Base-by-base conservation (phyloP, 2,797 vertebrate genomes). In the Erithacus rubecula region DNA sequence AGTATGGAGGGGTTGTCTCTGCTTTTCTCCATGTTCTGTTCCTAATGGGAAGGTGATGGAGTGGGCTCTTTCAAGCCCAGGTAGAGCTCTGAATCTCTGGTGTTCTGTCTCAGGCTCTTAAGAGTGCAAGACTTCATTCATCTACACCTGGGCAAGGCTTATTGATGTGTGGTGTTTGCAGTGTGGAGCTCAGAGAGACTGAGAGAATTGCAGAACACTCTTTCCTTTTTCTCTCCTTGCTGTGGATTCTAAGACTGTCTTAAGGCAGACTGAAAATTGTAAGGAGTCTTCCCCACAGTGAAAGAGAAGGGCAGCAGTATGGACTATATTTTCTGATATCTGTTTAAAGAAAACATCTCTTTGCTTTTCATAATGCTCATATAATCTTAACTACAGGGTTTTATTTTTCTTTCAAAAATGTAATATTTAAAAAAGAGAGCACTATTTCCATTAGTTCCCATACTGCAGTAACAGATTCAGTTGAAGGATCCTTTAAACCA, bases 1-100 rank as follows among this genome's bases (percentile, higher is more conserved):
- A 44, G 15, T 39, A 1, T 3, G 11, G 0, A 2, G 12, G 11
- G 2, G 2, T 58, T 85, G 26, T 55, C 16, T 64, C 19, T 85
- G 41, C 21, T 72, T 69, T 51, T n/a, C 32, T 41, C 34, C 15
- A 6, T 37, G 34, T 56, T 91, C 55, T 58, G 10, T 27, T 72
- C n/a, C 59, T 62, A 44, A 49, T 30, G 30, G 34, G 32, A 78
- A 44, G 36, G 30, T 59, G 77, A 36, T 67, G 44, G 47, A 51
- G 22, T 59, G 32, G 44, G 36, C 44, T 89, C n/a, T n/a, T n/a
- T n/a, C n/a, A n/a, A n/a, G n/a, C n/a, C n/a, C n/a, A 64, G 16
- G 34, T 6, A 52, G 34, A 52, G 30, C 30, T 81, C 49, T 58
- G 29, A 70, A 67, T 19, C 24, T 56, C 3, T 52, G 46, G 5